Conservation (phyloP, 2,888 invertebrate genomes). For the Aleiodes testaceus region DNA sequence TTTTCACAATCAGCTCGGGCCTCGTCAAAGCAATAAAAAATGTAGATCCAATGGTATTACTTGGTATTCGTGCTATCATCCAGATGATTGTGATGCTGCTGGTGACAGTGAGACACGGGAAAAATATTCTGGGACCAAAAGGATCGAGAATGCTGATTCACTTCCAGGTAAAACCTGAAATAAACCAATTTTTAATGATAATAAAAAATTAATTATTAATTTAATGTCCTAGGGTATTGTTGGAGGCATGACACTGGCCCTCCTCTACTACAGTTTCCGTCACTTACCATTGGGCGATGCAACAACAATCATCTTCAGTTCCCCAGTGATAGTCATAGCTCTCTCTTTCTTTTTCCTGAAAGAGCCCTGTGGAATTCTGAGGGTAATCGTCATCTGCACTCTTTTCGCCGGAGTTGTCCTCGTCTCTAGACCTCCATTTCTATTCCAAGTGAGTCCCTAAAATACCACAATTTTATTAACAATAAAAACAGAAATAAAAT, state of each 20-base stretch:
- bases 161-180: slow-evolving; percentile 69
- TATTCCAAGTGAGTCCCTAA: slow-evolving; percentile 68
- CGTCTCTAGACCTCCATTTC: slow-evolving; percentile 73
- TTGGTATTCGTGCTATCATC: slow-evolving; percentile 69
- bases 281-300: slow-evolving; percentile 74
- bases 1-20: slow-evolving; percentile 73
- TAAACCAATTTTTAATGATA: slow-evolving; percentile 8
- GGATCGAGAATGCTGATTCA: slow-evolving; percentile 69
- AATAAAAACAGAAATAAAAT: no score
- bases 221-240: slow-evolving; percentile 69
- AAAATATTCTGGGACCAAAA: slow-evolving; percentile 69
- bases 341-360: slow-evolving; percentile 72
- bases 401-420: slow-evolving; percentile 72
- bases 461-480: neutral
- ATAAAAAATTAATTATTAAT: neutral
- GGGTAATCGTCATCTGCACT: slow-evolving; percentile 71
- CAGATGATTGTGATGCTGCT: slow-evolving; percentile 70
- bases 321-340: slow-evolving; percentile 73
- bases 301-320: slow-evolving; percentile 74
- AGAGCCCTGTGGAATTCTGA: slow-evolving; percentile 73
- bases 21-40: slow-evolving; percentile 71
- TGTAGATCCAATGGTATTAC: slow-evolving; percentile 73
- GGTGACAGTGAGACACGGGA: slow-evolving; percentile 63
- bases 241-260: slow-evolving; percentile 72
- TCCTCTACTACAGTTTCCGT: slow-evolving; percentile 73